phyloP scores from a whole-genome alignment of 2,888 invertebrate genomes.

The Parnassius apollo region DNA sequence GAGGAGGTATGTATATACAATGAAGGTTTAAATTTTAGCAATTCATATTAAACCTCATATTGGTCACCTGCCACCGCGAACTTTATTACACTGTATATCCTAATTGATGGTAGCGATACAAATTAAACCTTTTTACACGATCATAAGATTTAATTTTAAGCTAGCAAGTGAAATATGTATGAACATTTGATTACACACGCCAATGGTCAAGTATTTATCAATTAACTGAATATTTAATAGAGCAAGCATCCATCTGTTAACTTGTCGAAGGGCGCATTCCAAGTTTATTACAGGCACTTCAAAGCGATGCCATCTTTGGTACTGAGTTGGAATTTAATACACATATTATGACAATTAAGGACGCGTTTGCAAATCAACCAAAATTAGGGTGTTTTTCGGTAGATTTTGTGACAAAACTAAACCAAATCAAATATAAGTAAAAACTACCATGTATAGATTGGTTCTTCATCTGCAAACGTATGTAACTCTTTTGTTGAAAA shows the following conservation, averaged over 20 bases:
- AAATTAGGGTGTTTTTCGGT: no score
- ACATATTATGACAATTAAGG: conserved; percentile 5
- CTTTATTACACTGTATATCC: conserved; percentile 28
- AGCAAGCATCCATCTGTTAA: conserved; percentile 57
- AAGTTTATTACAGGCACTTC: conserved; percentile 44
- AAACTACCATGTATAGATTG: no score
- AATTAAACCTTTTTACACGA: conserved; percentile 29
- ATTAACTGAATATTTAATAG: conserved; percentile 73
- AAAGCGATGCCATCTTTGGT: conserved; percentile 20
- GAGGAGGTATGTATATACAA: no score
- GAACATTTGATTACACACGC: conserved; percentile 76
- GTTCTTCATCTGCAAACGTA: no score
- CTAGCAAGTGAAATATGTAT: conserved; percentile 43
- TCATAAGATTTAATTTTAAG: conserved; percentile 20
- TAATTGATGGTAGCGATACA: conserved; percentile 5
- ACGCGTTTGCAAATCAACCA: no score
- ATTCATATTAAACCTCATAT: conserved; percentile 39
- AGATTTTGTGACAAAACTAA: no score
- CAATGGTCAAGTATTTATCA: conserved; percentile 76
- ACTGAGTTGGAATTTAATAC: conserved; percentile 26
- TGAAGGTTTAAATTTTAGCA: neutral
- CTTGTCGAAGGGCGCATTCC: conserved; percentile 54
- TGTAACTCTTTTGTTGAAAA: no score
- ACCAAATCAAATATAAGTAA: no score
- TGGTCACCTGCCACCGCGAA: conserved; percentile 38